Evolutionary conservation across 2,888 invertebrate genomes (phyloP), one percentile per base, ranked within the genome.

Genomic region (Macroteleia sp.): DNA sequence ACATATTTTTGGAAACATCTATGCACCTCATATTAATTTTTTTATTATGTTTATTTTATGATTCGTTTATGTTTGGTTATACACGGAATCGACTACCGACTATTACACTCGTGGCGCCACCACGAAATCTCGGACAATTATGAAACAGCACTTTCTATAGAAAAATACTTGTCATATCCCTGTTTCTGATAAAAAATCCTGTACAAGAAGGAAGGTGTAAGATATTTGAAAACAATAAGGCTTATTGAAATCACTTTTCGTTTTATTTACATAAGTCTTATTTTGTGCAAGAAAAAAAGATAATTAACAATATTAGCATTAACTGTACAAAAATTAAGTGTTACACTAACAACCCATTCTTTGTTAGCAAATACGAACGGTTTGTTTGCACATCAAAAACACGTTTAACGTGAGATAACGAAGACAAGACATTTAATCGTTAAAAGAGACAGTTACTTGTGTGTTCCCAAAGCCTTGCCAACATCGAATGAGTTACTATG

Each of bases 261-360:
- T 81, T 87, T 89, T 88, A 89, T 89, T 89, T 89, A 88, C 88
- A 85, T 81, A 84, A 85, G 77, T 86, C 81, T 77, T 85, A 77
- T 81, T 81, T 85, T 83, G 84, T 85, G 85, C 85, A 84, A 81
- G 80, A 77, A 83, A 84, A 83, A 83, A 83, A 77, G 78, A 2
- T 57, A 62, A 75, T 54, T 82, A 79, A 84, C 75, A 82, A 83
- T 76, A 81, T 79, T 69, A 73, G 67, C 73, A 59, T 76, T 50
- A 59, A 78, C 80, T 84, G 79, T 86, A 87, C 83, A 86, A 85
- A 85, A 85, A 77, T 77, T 76, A 80, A 54, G 74, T 50, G 67
- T 70, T 81, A 80, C 69, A 54, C 62, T 62, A 70, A 81, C 59
- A n/a, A n/a, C n/a, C 57, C 76, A 78, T 80, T 80, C 69, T 56